Evolutionary conservation across 2,797 vertebrate genomes (phyloP).

Genomic region (Anabas testudineus): DNA sequence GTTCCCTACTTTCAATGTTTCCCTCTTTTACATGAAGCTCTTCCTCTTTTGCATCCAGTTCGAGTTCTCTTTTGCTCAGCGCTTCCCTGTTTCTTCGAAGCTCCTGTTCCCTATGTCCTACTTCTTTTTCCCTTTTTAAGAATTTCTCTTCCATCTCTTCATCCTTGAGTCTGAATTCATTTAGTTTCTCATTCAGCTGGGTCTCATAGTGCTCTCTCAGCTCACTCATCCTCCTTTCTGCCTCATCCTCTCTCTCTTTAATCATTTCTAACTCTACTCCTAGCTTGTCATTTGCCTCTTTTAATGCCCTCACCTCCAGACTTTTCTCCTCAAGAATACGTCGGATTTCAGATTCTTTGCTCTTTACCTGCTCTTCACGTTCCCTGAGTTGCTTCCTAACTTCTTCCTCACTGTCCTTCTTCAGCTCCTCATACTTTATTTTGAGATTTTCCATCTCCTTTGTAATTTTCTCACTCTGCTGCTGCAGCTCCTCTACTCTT

Average conservation of each 20-base stretch:
- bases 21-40: conserved; percentile 44
- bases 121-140: conserved; percentile 32
- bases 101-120: conserved; percentile 33
- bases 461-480: conserved; percentile 59
- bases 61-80: conserved; percentile 6
- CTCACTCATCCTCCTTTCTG: conserved; percentile 43
- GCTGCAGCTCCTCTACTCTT: conserved; percentile 51
- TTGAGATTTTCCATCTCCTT: conserved; percentile 56
- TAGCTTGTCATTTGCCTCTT: conserved; percentile 44
- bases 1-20: conserved; percentile 46
- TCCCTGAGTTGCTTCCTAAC: conserved; percentile 26
- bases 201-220: conserved; percentile 46
- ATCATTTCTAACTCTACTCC: conserved; percentile 45
- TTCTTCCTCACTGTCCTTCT: conserved; percentile 43
- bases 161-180: background rate
- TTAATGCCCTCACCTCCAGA: conserved; percentile 41
- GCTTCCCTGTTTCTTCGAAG: conserved; percentile 32
- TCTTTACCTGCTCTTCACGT: conserved; percentile 43
- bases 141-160: conserved; percentile 21
- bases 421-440: conserved; percentile 54
- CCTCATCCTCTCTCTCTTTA: conserved; percentile 38
- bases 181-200: conserved; percentile 39
- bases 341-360: conserved; percentile 43
- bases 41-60: conserved; percentile 24
- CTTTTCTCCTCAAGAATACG: conserved; percentile 41